These are phyloP conservation scores for Aphis craccivora DNA, from an alignment of 1,140 invertebrate species.

Conservation along the genomic window DNA sequence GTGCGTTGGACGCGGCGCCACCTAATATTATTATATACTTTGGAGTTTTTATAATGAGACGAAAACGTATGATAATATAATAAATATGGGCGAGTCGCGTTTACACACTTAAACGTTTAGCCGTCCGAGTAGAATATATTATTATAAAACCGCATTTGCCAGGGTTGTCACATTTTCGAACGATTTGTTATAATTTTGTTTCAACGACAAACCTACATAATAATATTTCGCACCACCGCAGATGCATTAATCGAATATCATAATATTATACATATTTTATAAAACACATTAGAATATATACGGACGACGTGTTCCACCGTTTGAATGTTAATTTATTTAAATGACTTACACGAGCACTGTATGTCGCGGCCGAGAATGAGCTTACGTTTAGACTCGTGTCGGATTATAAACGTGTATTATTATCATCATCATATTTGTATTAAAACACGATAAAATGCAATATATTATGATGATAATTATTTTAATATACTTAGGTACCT, in stretches of 20 bases:
- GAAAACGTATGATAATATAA: not conserved
- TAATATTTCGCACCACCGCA: not conserved
- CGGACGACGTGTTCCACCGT: not conserved
- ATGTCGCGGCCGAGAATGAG: not conserved
- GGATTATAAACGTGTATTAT: not conserved
- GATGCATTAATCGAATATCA: not conserved
- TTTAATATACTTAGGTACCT: not conserved
- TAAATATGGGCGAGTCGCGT: not conserved
- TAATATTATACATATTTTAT: not conserved
- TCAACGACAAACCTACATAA: slow-evolving; percentile 2
- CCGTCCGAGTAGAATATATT: not conserved
- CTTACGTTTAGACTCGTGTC: not conserved
- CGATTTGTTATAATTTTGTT: not conserved
- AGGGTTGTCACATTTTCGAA: not conserved
- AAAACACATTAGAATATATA: not conserved
- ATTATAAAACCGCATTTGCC: not conserved
- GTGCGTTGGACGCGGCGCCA: not conserved
- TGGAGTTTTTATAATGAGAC: not conserved
- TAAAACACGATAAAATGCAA: not conserved
- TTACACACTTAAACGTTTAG: not conserved
- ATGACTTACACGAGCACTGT: not conserved
- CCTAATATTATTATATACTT: not conserved
- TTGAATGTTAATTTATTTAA: slow-evolving; percentile 13
- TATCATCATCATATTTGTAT: not conserved
- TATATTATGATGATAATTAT: not conserved